Conservation (phyloP, 2,113 vertebrate species). For the Spermophilus dauricus region DNA sequence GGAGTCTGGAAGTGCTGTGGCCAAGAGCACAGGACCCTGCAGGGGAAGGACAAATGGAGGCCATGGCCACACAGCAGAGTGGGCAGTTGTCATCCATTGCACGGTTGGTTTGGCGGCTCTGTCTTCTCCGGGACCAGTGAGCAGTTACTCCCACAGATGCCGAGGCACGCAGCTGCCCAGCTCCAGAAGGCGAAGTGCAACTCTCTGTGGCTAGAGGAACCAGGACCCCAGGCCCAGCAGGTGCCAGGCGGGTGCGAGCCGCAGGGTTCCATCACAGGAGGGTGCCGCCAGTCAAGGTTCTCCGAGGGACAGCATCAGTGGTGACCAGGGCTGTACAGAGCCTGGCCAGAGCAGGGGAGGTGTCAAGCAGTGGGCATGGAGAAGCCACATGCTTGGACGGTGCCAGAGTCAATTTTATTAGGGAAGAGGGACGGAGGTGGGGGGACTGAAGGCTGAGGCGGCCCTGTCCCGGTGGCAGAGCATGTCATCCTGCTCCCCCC, state of each 20-base stretch:
- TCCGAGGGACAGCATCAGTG: not conserved
- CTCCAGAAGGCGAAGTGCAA: accelerated
- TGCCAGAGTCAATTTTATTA: slow-evolving; percentile 82
- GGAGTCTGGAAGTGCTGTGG: not conserved
- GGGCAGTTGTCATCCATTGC: not conserved
- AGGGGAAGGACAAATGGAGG: not conserved
- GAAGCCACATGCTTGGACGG: not conserved
- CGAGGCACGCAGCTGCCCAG: not conserved
- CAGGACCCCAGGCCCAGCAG: not conserved
- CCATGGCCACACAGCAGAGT: not conserved
- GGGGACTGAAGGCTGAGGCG: not conserved
- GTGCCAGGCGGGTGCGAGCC: accelerated
- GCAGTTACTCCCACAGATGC: not conserved
- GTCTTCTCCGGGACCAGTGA: not conserved
- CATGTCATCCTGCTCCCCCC: not conserved
- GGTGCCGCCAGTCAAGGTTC: accelerated
- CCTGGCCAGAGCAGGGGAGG: not conserved
- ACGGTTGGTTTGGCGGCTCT: not conserved
- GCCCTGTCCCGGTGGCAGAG: not conserved
- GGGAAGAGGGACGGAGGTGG: not conserved
- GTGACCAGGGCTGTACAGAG: not conserved
- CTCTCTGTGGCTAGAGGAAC: not conserved
- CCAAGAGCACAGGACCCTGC: not conserved
- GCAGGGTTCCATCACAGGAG: not conserved
- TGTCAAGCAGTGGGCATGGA: not conserved